Percentiles rank a stretch among this genome's conserved stretches.
Evolutionary conservation across 2,888 invertebrate species (phyloP).

Genomic region (Dorcus hopei): DNA sequence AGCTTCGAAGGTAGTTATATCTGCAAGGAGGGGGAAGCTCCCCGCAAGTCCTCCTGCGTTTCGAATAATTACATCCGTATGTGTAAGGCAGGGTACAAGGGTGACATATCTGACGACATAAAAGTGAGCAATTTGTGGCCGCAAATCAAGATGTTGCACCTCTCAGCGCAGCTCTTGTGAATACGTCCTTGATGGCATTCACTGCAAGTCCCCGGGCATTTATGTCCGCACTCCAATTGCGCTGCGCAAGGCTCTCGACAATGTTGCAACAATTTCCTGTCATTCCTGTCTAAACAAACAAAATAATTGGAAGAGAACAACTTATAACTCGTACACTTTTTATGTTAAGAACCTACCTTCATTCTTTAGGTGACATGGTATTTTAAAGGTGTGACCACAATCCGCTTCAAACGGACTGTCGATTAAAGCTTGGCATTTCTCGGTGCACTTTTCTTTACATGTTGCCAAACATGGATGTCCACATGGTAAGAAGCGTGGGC

Average conservation of each 20-base stretch:
- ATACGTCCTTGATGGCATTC: slow-evolving; percentile 59
- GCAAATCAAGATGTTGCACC: slow-evolving; percentile 61
- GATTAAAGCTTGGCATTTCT: slow-evolving; percentile 38
- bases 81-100: slow-evolving; percentile 7
- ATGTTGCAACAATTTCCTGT: slow-evolving; percentile 7
- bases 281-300: neutral
- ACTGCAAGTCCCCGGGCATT: slow-evolving; percentile 56
- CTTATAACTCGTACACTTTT: neutral
- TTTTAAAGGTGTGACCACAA: slow-evolving; percentile 50
- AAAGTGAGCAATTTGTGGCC: slow-evolving; percentile 60
- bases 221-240: slow-evolving; percentile 52
- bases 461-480: slow-evolving; percentile 49
- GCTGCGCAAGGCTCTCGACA: slow-evolving; percentile 51
- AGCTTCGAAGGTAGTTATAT: slow-evolving; percentile 41
- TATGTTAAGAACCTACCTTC: slow-evolving; percentile 27
- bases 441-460: slow-evolving; percentile 44
- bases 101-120: slow-evolving; percentile 54
- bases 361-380: slow-evolving; percentile 47
- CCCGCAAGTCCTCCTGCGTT: slow-evolving; percentile 50
- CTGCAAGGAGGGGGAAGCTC: slow-evolving; percentile 45
- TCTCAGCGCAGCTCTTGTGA: slow-evolving; percentile 56
- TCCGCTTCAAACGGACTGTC: slow-evolving; percentile 32
- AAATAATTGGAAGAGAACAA: slow-evolving; percentile 5
- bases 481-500: slow-evolving; percentile 49
- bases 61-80: slow-evolving; percentile 51